These are phyloP conservation scores for Pachyramphus minor DNA, from an alignment of 2,113 vertebrate species.

Conservation along the genomic window DNA sequence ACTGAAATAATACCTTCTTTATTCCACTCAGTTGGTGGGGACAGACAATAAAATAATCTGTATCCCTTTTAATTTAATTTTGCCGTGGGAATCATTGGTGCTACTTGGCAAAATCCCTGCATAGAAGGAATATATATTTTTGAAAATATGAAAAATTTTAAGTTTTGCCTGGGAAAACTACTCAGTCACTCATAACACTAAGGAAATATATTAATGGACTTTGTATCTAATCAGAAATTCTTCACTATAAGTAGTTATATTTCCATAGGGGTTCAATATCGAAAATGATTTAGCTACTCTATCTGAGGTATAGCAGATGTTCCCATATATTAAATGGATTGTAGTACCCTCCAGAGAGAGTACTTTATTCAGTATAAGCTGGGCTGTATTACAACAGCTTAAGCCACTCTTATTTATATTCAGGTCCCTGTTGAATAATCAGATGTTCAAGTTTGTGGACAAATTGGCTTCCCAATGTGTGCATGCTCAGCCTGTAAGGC, in stretches of 20 bases:
- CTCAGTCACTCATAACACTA: neutral
- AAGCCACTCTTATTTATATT: neutral
- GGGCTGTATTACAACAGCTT: neutral
- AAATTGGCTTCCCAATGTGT: neutral
- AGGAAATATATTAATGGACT: neutral
- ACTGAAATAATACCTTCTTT: neutral
- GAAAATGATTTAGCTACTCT: neutral
- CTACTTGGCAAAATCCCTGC: neutral
- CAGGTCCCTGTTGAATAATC: neutral
- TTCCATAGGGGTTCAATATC: neutral
- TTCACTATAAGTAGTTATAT: neutral
- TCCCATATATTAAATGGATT: neutral
- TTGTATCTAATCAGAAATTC: neutral
- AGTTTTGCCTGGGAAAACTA: neutral
- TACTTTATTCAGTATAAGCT: neutral
- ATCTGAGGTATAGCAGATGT: neutral
- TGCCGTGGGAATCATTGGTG: neutral
- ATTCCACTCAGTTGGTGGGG: neutral
- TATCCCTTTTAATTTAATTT: constrained; percentile 9
- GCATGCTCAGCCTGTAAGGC: neutral
- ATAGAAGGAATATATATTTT: neutral
- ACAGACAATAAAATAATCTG: neutral
- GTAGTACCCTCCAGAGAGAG: neutral
- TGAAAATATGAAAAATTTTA: neutral
- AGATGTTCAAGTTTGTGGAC: neutral